Conservation (phyloP, 2,888 invertebrate genomes). For the Conus canariensis region DNA sequence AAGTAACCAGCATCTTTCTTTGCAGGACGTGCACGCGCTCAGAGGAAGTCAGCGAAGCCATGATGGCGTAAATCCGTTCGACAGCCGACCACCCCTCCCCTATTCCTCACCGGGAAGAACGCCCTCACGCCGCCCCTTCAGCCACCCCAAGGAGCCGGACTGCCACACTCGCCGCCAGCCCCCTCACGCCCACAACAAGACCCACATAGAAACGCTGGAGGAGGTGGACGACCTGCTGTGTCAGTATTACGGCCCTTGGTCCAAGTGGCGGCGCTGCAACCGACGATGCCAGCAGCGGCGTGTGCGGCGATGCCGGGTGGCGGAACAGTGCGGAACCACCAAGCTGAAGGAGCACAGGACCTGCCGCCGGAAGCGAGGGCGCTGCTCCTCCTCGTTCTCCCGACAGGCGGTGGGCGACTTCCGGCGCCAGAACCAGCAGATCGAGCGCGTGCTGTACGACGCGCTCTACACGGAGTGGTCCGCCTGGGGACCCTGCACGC, state of each 20-base stretch:
- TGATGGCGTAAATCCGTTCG: too few relatives aligned
- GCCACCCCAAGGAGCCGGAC: neutral
- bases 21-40: too few relatives aligned
- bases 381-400: conserved; percentile 54
- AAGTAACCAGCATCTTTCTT: too few relatives aligned
- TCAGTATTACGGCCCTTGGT: conserved; percentile 73
- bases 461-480: conserved; percentile 84
- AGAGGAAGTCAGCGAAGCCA: too few relatives aligned
- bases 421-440: conserved; percentile 61
- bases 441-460: conserved; percentile 71
- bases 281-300: conserved; percentile 75
- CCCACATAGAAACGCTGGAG: neutral
- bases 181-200: neutral
- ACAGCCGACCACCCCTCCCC: too few relatives aligned
- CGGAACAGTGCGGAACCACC: conserved; percentile 68
- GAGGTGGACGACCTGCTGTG: conserved; percentile 54
- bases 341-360: conserved; percentile 72
- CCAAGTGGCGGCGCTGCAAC: conserved; percentile 71
- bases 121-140: too few relatives aligned
- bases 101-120: too few relatives aligned
- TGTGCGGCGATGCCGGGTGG: conserved; percentile 66
- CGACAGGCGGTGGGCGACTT: conserved; percentile 53
- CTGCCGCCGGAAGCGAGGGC: conserved; percentile 60
- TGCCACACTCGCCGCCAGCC: neutral
- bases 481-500: conserved; percentile 89